phyloP scores from a whole-genome alignment of 2,113 vertebrate genomes.

The Tympanuchus pallidicinctus region DNA sequence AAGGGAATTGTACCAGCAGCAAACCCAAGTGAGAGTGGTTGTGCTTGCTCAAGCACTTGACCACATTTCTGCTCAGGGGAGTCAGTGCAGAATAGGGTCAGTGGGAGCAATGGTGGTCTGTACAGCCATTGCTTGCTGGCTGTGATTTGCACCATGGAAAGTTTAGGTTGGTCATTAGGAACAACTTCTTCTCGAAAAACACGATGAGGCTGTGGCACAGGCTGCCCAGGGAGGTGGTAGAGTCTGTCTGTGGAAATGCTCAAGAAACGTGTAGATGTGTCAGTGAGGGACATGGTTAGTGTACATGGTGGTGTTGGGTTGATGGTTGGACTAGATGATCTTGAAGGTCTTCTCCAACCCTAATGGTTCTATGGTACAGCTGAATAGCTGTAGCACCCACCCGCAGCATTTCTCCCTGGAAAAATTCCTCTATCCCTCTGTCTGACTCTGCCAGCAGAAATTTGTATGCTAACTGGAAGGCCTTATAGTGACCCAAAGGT shows the following conservation, averaged over 20 bases:
- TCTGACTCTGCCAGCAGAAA: background rate
- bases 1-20: background rate
- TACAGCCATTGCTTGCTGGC: background rate
- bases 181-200: too few species aligned
- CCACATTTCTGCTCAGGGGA: background rate
- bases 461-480: background rate
- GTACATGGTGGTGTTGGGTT: too few species aligned
- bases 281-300: too few species aligned
- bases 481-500: background rate
- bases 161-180: too few species aligned
- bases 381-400: background rate
- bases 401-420: background rate
- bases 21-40: background rate
- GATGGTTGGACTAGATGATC: too few species aligned
- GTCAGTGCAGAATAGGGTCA: background rate
- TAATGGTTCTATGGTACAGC: background rate
- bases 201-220: too few species aligned
- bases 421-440: background rate
- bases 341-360: too few species aligned
- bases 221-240: too few species aligned
- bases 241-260: too few species aligned
- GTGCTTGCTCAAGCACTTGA: background rate
- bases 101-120: background rate
- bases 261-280: too few species aligned
- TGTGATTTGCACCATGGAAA: too few species aligned